Percentiles rank a stretch among this genome's conserved stretches.
phyloP scores from a whole-genome alignment of 2,888 invertebrate genomes.

The Polietes domitor region DNA sequence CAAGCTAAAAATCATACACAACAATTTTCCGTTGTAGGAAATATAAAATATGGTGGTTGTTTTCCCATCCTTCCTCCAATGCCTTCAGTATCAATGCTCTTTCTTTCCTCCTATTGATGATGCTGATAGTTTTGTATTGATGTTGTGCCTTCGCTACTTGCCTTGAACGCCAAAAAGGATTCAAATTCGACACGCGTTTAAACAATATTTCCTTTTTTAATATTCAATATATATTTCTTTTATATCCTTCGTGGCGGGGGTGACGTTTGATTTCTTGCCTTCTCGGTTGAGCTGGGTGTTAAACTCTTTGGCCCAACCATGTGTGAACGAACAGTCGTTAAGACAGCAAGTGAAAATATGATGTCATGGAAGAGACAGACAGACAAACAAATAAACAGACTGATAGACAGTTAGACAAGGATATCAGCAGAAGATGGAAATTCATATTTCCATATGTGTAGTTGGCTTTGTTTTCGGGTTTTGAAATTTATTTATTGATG shows the following conservation, averaged over 20 bases:
- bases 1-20: slow-evolving; percentile 19
- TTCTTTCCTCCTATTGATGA: slow-evolving; percentile 39
- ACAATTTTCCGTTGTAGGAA: slow-evolving; percentile 47
- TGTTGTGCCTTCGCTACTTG: slow-evolving; percentile 1
- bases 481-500: slow-evolving; percentile 57
- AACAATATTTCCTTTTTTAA: slow-evolving; percentile 62
- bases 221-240: slow-evolving; percentile 64
- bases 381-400: slow-evolving; percentile 3
- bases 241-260: slow-evolving; percentile 2
- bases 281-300: slow-evolving; percentile 66
- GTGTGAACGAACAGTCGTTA: not conserved
- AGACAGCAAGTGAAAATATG: slow-evolving; percentile 69
- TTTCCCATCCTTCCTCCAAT: slow-evolving; percentile 34
- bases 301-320: slow-evolving; percentile 42
- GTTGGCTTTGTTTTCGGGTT: slow-evolving; percentile 42
- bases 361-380: slow-evolving; percentile 53
- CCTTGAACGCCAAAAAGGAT: slow-evolving; percentile 51
- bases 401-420: too few species aligned
- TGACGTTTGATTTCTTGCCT: slow-evolving; percentile 50
- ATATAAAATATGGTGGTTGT: slow-evolving; percentile 67
- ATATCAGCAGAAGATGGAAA: not conserved
- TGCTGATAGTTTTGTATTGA: slow-evolving; percentile 56
- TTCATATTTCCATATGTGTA: slow-evolving; percentile 25
- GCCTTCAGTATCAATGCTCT: not conserved
- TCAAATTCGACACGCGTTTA: slow-evolving; percentile 67